Conservation (phyloP, 2,888 invertebrate species). For the Glyphotaelius pellucidus region DNA sequence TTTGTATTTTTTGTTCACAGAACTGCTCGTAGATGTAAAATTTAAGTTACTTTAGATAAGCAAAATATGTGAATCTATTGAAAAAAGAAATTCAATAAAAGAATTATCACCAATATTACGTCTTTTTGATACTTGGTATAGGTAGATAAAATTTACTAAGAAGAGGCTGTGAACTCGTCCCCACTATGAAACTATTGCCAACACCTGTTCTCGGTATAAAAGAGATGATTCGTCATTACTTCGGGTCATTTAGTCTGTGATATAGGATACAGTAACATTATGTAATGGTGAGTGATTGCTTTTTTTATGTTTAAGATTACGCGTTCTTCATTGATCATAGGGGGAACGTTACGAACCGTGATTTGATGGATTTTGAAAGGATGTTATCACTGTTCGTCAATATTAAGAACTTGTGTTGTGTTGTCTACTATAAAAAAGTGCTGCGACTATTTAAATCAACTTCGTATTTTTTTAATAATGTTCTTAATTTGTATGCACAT, state of each 20-base stretch:
- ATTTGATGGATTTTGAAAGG: not conserved
- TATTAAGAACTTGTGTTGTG: not conserved
- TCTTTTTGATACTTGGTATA: not conserved
- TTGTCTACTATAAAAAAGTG: not conserved
- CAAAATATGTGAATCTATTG: not conserved
- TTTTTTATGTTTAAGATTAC: not conserved
- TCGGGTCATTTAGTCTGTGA: constrained; percentile 44
- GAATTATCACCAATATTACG: not conserved
- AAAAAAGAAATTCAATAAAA: not conserved
- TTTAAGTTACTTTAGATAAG: not conserved
- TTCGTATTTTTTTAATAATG: not conserved
- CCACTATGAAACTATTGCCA: constrained; percentile 4
- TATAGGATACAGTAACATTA: constrained; percentile 32
- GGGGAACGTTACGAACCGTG: not conserved
- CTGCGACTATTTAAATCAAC: not conserved
- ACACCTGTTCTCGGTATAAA: constrained; percentile 7
- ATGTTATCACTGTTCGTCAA: not conserved
- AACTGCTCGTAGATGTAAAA: too few species aligned
- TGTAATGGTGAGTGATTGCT: constrained; percentile 21
- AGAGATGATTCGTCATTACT: constrained; percentile 6
- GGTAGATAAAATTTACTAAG: not conserved
- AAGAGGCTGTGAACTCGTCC: not conserved
- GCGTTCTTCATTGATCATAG: not conserved
- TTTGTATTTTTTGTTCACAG: too few species aligned
- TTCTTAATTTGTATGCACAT: too few species aligned